These are phyloP conservation scores for Ctenosaura bakeri DNA, from an alignment of 2,797 vertebrate species.

Conservation along the genomic window DNA sequence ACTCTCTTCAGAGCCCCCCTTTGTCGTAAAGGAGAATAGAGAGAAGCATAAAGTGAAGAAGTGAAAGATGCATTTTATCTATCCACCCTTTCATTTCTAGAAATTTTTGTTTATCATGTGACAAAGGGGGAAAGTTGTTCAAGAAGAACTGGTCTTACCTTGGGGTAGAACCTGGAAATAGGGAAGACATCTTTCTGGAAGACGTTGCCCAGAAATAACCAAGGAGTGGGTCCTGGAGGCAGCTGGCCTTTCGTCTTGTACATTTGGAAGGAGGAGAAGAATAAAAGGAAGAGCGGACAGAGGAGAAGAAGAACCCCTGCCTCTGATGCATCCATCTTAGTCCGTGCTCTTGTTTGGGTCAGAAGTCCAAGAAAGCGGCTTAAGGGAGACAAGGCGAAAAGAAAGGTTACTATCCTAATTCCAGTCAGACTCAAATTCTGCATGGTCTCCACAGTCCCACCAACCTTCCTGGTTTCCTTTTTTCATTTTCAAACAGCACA, in stretches of 20 bases:
- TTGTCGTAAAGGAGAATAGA: too few species aligned
- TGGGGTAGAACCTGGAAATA: not conserved
- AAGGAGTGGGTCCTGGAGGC: not conserved
- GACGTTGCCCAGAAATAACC: not conserved
- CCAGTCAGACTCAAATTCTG: not conserved
- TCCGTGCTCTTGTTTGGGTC: not conserved
- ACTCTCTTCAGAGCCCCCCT: not conserved
- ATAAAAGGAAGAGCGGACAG: not conserved
- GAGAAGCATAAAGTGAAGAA: too few species aligned
- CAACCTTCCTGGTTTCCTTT: not conserved
- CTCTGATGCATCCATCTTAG: not conserved
- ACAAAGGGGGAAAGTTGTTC: not conserved
- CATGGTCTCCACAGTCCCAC: not conserved
- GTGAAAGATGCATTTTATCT: not conserved
- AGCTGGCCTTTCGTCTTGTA: not conserved
- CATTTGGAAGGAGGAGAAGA: slow-evolving; percentile 1
- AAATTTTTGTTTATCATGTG: not conserved
- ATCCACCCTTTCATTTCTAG: not conserved
- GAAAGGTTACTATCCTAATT: not conserved
- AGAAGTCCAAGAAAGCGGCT: not conserved
- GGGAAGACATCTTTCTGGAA: slow-evolving; percentile 1
- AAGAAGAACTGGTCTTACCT: not conserved
- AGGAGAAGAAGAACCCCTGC: slow-evolving; percentile 6
- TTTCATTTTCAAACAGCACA: not conserved
- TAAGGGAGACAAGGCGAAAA: not conserved